Base-by-base conservation (phyloP, 2,797 vertebrate genomes). In the Dipus sagitta region DNA sequence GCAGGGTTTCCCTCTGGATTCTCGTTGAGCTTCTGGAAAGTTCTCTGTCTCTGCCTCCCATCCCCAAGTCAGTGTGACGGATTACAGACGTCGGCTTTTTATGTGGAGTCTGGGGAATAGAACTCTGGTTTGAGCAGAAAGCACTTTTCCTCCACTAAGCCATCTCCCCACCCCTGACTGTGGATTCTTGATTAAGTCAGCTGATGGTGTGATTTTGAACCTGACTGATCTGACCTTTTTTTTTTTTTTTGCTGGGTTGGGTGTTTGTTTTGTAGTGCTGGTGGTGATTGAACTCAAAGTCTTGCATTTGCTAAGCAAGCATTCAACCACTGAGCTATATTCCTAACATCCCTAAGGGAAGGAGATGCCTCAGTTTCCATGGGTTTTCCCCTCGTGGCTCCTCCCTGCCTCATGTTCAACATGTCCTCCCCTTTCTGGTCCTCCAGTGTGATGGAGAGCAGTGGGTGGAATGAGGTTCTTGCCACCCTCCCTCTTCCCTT, bases 331-430 rank as follows among this genome's bases (percentile, higher is more conserved):
- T 54, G 38, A 72, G 58, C 90, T 80, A 52, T n/a, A 58, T 13
- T n/a, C 34, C 21, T n/a, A 67, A 17, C 17, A 42, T 24, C 60
- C n/a, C 34, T 67, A 84, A 47, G 34, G 38, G n/a, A 91, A 80
- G 68, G 68, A 86, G 90, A 84, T 67, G n/a, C 75, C 18, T 89
- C 64, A 26, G 3, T 92, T 95, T 95, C 81, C 84, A 84, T 60
- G 42, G 81, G 65, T 26, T 93, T 87, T 80, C 80, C 81, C 76
- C 54, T 64, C 23, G 2, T 38, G 82, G n/a, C 15, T 88, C 71
- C 90, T 93, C 17, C 78, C 47, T 71, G 38, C 80, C 65, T 80
- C 84, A 8, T 58, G 20, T 34, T 91, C 24, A 38, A 34, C 21
- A 80, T 38, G 34, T 23, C 14, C 70, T 85, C 38, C 38, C 52